A percentile compares a stretch with the other conserved stretches of the same genome.
Evolutionary conservation across 2,113 vertebrate species (phyloP).

Genomic region (Notothenia coriiceps): DNA sequence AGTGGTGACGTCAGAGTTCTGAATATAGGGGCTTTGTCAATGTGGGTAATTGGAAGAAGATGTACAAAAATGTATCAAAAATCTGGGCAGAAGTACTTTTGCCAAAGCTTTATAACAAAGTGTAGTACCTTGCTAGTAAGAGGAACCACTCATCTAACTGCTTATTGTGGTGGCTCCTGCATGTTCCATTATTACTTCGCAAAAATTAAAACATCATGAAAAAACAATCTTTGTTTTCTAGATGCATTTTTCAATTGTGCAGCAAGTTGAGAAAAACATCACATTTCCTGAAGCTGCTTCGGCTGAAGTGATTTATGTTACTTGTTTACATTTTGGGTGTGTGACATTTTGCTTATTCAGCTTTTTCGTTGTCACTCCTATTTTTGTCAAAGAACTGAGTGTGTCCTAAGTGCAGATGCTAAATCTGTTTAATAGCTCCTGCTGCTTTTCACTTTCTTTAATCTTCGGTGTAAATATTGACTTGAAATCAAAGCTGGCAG

Average conservation of each 20-base stretch:
- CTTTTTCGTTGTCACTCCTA: slow-evolving; percentile 6
- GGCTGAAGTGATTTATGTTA: slow-evolving; percentile 13
- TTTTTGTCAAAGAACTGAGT: slow-evolving; percentile 22
- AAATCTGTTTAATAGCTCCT: slow-evolving; percentile 57
- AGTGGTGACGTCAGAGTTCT: background rate
- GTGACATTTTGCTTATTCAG: slow-evolving; percentile 37
- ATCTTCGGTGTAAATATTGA: slow-evolving; percentile 77
- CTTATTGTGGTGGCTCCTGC: background rate
- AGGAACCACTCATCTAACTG: background rate
- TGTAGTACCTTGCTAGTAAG: background rate
- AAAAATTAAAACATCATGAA: background rate
- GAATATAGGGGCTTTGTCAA: background rate
- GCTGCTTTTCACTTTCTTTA: slow-evolving; percentile 58
- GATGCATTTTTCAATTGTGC: background rate
- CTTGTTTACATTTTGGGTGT: slow-evolving; percentile 25
- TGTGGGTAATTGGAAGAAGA: background rate
- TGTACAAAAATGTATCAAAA: background rate
- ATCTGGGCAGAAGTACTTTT: background rate
- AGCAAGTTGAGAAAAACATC: background rate
- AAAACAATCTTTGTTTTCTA: background rate
- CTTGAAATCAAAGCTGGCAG: slow-evolving; percentile 78
- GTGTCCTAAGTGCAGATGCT: slow-evolving; percentile 39
- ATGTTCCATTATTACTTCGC: background rate
- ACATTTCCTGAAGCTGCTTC: background rate
- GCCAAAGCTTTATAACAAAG: background rate